Percentiles rank a stretch among this genome's conserved stretches.
phyloP scores from a whole-genome alignment of 2,797 vertebrate species.

The Leucoraja ocellata region DNA sequence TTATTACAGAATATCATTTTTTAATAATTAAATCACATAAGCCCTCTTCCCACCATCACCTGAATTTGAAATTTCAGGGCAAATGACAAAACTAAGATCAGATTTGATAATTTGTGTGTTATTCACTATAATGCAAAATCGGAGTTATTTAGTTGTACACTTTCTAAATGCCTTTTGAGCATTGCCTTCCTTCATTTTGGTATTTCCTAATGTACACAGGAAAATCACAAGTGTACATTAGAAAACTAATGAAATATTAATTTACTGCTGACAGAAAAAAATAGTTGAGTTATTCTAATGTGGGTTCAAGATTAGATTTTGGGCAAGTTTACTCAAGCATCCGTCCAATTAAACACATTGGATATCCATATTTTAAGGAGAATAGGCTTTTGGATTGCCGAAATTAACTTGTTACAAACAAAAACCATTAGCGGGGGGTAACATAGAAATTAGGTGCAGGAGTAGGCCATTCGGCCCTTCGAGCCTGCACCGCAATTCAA shows the following conservation, averaged over 20 bases:
- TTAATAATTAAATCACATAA: not conserved
- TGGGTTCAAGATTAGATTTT: not conserved
- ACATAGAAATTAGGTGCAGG: too few species aligned
- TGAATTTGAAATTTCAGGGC: not conserved
- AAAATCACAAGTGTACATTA: too few species aligned
- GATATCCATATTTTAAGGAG: not conserved
- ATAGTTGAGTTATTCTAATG: not conserved
- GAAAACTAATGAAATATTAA: not conserved
- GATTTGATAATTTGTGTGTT: not conserved
- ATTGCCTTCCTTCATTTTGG: not conserved
- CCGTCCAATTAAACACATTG: not conserved
- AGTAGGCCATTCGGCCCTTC: too few species aligned
- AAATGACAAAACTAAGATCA: not conserved
- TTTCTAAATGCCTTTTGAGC: not conserved
- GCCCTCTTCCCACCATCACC: too few species aligned
- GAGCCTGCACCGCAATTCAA: too few species aligned
- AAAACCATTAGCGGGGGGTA: not conserved
- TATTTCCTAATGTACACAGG: not conserved
- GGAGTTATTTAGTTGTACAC: not conserved
- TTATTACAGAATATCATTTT: not conserved
- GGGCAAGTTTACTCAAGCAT: not conserved
- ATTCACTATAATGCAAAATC: not conserved
- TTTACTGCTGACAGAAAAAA: not conserved
- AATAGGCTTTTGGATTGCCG: not conserved
- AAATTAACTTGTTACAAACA: not conserved